Evolutionary conservation across 2,113 vertebrate species (phyloP).

Genomic region (Panthera uncia): DNA sequence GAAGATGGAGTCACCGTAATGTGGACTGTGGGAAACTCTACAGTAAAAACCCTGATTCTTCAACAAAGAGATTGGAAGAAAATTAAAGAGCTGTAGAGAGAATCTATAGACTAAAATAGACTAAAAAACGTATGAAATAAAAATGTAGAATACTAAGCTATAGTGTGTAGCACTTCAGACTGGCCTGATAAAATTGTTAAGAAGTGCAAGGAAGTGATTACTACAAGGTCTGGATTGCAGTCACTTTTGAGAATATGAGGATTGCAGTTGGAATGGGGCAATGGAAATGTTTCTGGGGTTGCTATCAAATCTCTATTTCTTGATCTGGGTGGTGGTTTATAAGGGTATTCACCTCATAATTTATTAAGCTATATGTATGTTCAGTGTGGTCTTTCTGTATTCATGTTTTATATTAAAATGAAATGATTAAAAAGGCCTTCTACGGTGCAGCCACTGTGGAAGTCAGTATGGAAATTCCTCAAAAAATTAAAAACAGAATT

Average conservation of each 20-base stretch:
- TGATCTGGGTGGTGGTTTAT: background rate
- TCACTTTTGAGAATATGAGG: background rate
- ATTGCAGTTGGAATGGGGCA: background rate
- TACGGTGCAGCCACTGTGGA: background rate
- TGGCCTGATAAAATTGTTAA: background rate
- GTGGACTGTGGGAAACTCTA: background rate
- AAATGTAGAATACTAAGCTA: background rate
- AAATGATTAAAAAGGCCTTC: background rate
- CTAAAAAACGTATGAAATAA: background rate
- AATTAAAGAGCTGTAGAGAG: background rate
- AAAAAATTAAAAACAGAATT: too few species aligned
- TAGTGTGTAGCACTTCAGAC: background rate
- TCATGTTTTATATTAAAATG: background rate
- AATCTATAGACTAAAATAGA: too few species aligned
- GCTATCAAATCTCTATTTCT: background rate
- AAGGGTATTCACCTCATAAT: background rate
- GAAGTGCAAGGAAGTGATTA: background rate
- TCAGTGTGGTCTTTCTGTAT: background rate
- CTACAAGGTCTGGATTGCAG: background rate
- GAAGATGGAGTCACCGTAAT: background rate
- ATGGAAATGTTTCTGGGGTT: background rate
- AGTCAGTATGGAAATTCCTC: too few species aligned
- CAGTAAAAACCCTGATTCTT: background rate
- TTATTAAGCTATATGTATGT: background rate
- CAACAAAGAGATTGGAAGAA: background rate